Percentiles rank a stretch among this genome's conserved stretches.
These are phyloP conservation scores for Sycophaga agraensis DNA, from an alignment of 1,140 invertebrate genomes.

Conservation along the genomic window DNA sequence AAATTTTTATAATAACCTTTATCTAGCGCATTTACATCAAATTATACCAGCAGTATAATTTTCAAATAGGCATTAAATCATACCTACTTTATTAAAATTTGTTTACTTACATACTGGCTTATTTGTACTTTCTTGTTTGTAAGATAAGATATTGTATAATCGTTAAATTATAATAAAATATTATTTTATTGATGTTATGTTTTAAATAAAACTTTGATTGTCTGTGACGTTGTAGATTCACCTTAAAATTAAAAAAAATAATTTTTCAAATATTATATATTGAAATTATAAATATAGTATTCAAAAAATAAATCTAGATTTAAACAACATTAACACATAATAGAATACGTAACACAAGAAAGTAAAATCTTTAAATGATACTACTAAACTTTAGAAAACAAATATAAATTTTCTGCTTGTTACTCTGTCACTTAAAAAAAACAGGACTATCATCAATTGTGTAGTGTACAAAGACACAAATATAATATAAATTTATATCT, in stretches of 20 bases:
- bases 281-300: neutral
- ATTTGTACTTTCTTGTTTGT: constrained; percentile 24
- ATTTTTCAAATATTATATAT: constrained; percentile 5
- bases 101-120: neutral
- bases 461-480: no score
- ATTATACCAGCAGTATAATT: neutral
- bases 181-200: neutral
- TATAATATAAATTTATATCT: no score
- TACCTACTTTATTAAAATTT: constrained; percentile 1
- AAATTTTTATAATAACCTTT: constrained; percentile 13
- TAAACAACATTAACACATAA: constrained; percentile 21
- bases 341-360: no score
- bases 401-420: no score
- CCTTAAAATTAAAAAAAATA: constrained; percentile 24
- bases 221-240: neutral
- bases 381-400: constrained; percentile 12
- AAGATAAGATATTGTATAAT: constrained; percentile 5
- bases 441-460: no score
- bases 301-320: constrained; percentile 5
- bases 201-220: constrained; percentile 4
- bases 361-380: constrained; percentile 15
- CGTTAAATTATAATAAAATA: neutral
- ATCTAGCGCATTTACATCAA: neutral
- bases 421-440: no score
- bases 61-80: neutral